Evolutionary conservation across 92 coral and sea anemone species (phyloP), one percentile per base, ranked within the genome.

Genomic region (Parazoanthus atlanticus): DNA sequence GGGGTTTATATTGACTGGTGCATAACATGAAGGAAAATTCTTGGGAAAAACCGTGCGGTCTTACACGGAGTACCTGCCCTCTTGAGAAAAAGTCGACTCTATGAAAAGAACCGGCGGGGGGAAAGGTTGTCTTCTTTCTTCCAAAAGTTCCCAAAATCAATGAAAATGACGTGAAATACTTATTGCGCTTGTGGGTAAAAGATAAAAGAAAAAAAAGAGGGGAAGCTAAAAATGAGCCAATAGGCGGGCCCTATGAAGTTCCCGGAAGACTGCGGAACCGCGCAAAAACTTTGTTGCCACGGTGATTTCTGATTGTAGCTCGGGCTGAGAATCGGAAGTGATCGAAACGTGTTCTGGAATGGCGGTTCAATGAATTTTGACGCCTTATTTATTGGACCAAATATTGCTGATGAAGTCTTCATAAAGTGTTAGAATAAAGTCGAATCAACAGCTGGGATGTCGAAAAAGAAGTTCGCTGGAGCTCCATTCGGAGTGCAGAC

Each of bases 401-500:
- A 70, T 28, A 23, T 41, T 29, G 33, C 43, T n/a, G 43, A 43
- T 84, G 79, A 71, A 34, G 11, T 23, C 30, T 6, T 21, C 65
- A 65, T 40, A 84, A 52, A 32, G 40, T 69, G 78, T 33, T 84
- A 32, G 30, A 70, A 84, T 15, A 40, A 69, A 70, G 38, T 84
- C 36, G 10, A 17, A 6, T 26, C n/a, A 46, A 29, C 78, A 72
- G 34, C 80, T 46, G 86, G 83, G 31, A 97, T 95, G 98, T 89
- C 99, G 32, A 94, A 96, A 85, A 97, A 93, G 96, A 93, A 96
- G 82, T 97, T 79, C 85, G 15, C 93, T 7, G 98, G 99, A 43
- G 96, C 99, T 75, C 99, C 99, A 26, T 97, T 97, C 74, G 99
- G 99, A 32, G 97, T 97, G 13, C 99, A 97, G 85, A 97, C 98